Evolutionary conservation across 2,797 vertebrate species (phyloP).

Genomic region (Salarias fasciatus): DNA sequence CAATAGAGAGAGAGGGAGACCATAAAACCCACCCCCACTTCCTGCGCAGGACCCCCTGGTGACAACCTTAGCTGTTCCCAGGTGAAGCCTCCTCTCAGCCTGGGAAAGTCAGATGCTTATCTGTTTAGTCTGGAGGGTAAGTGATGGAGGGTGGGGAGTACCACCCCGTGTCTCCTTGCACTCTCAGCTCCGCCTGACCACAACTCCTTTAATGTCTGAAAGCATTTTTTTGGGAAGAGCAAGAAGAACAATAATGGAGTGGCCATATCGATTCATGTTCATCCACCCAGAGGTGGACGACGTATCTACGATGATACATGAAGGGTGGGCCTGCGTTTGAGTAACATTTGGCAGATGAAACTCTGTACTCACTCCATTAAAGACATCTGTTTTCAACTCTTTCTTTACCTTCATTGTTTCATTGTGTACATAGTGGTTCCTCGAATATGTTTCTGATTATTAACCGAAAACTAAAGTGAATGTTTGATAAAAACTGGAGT

Average conservation of each 20-base stretch:
- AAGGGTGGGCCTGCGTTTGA: conserved; percentile 23
- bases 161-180: neutral
- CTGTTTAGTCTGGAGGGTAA: conserved; percentile 64
- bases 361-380: neutral
- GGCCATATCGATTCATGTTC: conserved; percentile 39
- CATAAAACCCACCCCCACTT: conserved; percentile 57
- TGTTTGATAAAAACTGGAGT: no score
- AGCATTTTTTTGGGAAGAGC: conserved; percentile 39
- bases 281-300: conserved; percentile 31
- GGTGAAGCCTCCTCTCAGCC: conserved; percentile 61
- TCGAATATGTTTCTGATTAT: neutral
- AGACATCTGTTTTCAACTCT: conserved; percentile 14
- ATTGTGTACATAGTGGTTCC: neutral
- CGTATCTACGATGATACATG: conserved; percentile 13
- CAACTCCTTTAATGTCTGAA: conserved; percentile 43
- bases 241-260: conserved; percentile 48
- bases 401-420: conserved; percentile 12
- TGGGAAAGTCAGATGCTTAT: conserved; percentile 73
- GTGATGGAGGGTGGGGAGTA: conserved; percentile 38
- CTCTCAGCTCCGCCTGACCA: conserved; percentile 50
- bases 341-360: conserved; percentile 26
- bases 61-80: conserved; percentile 63
- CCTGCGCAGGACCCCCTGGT: conserved; percentile 49
- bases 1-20: conserved; percentile 42
- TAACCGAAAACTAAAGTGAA: no score